These are phyloP conservation scores for Xenopus borealis DNA, from an alignment of 2,113 vertebrate genomes.

Conservation along the genomic window DNA sequence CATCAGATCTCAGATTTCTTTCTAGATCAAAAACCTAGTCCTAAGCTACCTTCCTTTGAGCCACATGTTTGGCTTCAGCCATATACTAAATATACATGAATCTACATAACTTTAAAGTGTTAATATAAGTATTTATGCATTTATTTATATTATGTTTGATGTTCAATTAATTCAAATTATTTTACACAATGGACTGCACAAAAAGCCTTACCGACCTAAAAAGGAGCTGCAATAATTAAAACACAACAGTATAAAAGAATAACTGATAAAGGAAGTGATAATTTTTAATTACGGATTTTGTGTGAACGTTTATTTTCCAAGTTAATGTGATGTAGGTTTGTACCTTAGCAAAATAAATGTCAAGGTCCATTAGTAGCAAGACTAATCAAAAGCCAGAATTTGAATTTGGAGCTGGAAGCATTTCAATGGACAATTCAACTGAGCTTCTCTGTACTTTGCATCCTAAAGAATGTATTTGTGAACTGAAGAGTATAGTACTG, in stretches of 20 bases:
- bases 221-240: background rate
- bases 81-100: no score
- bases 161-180: no score
- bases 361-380: constrained; percentile 62
- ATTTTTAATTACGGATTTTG: background rate
- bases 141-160: no score
- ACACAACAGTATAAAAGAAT: background rate
- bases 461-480: constrained; percentile 63
- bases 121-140: no score
- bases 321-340: constrained; percentile 47
- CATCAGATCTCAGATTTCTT: no score
- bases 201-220: no score
- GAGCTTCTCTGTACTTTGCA: constrained; percentile 52
- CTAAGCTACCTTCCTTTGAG: no score
- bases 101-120: no score
- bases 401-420: constrained; percentile 59
- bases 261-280: background rate
- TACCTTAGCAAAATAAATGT: constrained; percentile 52
- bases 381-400: constrained; percentile 64
- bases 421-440: constrained; percentile 63
- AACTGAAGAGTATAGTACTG: constrained; percentile 59
- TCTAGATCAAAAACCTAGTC: no score
- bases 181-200: no score
- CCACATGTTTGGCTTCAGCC: no score
- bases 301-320: constrained; percentile 8